Percentiles rank a stretch among this genome's conserved stretches.
These are phyloP conservation scores for Epinotia demarniana DNA, from an alignment of 2,888 invertebrate species.

Conservation along the genomic window DNA sequence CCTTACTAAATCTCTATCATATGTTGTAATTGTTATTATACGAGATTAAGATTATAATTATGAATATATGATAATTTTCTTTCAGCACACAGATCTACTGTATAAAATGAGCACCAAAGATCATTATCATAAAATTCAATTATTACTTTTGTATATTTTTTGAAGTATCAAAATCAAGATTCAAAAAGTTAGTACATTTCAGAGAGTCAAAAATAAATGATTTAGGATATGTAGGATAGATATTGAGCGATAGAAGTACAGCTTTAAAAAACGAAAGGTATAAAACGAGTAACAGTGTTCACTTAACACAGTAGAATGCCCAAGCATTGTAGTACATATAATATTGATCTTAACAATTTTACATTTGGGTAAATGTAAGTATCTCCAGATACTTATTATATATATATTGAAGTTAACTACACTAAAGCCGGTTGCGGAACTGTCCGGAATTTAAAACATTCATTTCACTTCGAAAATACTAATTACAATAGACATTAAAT, in stretches of 20 bases:
- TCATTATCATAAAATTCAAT: conserved; percentile 45
- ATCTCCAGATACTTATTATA: conserved; percentile 57
- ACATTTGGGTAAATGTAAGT: conserved; percentile 52
- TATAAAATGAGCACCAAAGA: conserved; percentile 69
- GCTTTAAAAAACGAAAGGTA: conserved; percentile 37
- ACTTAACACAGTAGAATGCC: conserved; percentile 67
- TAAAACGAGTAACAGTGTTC: conserved; percentile 54
- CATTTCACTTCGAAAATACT: neutral
- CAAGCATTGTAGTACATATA: conserved; percentile 55
- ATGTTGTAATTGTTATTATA: conserved; percentile 33
- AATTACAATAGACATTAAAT: neutral
- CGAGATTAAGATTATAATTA: conserved; percentile 47
- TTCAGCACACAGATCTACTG: conserved; percentile 62
- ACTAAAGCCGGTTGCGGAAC: conserved; percentile 43
- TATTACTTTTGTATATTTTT: conserved; percentile 32
- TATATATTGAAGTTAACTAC: conserved; percentile 46
- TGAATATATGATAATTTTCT: conserved; percentile 49
- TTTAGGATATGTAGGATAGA: conserved; percentile 40
- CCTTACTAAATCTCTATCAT: conserved; percentile 54
- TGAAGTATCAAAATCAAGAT: conserved; percentile 45
- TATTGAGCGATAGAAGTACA: conserved; percentile 48
- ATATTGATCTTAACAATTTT: conserved; percentile 52
- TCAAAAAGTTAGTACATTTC: conserved; percentile 44
- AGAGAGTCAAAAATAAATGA: conserved; percentile 40
- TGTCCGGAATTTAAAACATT: neutral